A percentile compares a stretch with the other conserved stretches of the same genome.
Conservation (phyloP, 2,113 vertebrate genomes). For the Suricata suricatta region DNA sequence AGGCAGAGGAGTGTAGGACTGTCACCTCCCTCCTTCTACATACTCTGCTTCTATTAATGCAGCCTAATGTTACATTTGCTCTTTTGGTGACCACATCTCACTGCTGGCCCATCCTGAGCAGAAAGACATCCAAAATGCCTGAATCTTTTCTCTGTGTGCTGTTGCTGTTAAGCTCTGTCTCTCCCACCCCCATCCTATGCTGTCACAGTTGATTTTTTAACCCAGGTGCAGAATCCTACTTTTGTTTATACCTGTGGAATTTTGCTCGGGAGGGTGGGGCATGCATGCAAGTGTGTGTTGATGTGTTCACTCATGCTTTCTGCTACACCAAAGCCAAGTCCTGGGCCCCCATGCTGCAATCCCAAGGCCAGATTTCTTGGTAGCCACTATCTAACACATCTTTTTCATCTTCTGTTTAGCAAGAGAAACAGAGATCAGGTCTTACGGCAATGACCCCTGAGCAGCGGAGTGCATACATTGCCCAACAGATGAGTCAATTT, state of each 20-base stretch:
- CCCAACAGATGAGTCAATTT: conserved; percentile 90
- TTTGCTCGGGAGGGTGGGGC: conserved; percentile 59
- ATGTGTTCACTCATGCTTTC: conserved; percentile 67
- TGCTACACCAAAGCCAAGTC: conserved; percentile 65
- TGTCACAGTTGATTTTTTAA: conserved; percentile 47
- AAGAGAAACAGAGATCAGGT: conserved; percentile 90
- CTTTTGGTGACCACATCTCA: conserved; percentile 57
- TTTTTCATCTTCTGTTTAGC: conserved; percentile 75
- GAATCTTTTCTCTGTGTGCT: not conserved
- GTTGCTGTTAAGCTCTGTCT: conserved; percentile 49
- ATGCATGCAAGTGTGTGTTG: conserved; percentile 65
- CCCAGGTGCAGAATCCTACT: conserved; percentile 43
- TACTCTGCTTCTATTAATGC: conserved; percentile 65
- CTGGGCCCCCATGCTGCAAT: not conserved
- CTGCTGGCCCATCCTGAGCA: conserved; percentile 56
- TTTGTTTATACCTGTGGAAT: conserved; percentile 51
- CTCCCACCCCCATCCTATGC: conserved; percentile 40
- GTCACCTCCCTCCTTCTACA: conserved; percentile 72
- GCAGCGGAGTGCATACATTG: conserved; percentile 79
- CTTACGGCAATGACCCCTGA: conserved; percentile 86
- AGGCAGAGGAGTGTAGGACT: conserved; percentile 61
- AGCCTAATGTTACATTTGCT: conserved; percentile 56
- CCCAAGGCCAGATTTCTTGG: conserved; percentile 41
- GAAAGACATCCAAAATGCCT: conserved; percentile 6
- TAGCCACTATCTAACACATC: conserved; percentile 3